These are phyloP conservation scores for Burhinus oedicnemus DNA, from an alignment of 2,113 vertebrate species.

Conservation along the genomic window DNA sequence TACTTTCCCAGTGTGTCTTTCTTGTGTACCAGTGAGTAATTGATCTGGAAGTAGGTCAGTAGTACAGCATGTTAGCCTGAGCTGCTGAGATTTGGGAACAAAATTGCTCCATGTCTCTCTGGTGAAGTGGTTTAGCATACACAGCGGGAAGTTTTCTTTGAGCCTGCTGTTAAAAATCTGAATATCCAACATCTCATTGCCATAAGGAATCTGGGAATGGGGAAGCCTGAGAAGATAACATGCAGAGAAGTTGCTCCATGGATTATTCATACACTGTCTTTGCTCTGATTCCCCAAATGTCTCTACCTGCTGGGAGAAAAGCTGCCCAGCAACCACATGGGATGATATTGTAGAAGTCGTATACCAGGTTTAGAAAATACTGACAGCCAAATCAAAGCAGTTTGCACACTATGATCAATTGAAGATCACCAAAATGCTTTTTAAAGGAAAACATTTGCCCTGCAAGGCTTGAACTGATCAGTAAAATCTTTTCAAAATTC, in stretches of 20 bases:
- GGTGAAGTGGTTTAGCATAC: not conserved
- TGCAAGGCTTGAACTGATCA: not conserved
- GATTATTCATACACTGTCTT: not conserved
- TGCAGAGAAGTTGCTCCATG: not conserved
- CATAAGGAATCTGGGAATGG: not conserved
- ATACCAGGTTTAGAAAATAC: not conserved
- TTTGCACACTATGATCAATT: not conserved
- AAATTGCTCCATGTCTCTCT: not conserved
- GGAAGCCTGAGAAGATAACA: not conserved
- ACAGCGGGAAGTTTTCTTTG: not conserved
- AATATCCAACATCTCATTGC: not conserved
- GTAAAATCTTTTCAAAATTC: not conserved
- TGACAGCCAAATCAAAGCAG: not conserved
- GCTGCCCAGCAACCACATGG: not conserved
- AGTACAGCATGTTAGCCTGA: not conserved
- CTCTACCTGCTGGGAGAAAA: not conserved
- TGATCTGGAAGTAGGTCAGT: not conserved
- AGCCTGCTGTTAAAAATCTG: not conserved
- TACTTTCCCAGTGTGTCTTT: not conserved
- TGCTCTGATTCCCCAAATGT: not conserved
- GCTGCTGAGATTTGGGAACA: not conserved
- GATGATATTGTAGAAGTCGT: not conserved
- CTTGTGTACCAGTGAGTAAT: not conserved
- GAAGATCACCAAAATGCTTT: not conserved
- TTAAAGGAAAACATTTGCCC: not conserved